Evolutionary conservation across 2,888 invertebrate species (phyloP), one percentile per base, ranked within the genome.

Genomic region (Cryptophagus acutangulus): DNA sequence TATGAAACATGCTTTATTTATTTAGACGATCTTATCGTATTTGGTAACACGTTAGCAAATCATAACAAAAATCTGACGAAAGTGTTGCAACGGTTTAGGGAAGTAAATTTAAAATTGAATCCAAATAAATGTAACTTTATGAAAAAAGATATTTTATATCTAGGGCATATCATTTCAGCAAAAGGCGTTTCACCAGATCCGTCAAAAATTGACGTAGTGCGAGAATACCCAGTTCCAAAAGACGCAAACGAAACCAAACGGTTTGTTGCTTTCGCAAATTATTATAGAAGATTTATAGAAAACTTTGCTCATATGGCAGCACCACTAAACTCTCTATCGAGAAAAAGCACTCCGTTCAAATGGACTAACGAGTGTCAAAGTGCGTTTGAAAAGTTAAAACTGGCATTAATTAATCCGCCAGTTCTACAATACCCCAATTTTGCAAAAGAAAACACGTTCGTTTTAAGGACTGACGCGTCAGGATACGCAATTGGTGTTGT

Each of bases 91-190:
- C 3, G 34, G 5, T 34, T 34, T n/a, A 34, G 34, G 18, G 18
- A 45, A 25, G 46, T 43, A 25, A 49, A 54, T 39, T 35, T 55
- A 33, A 55, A 49, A 39, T 41, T 55, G 40, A 49, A 54, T 40
- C 50, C 51, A 4, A 29, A 13, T 17, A 52, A 52, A 42, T 51
- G 51, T 39, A 41, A 49, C 17, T 53, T 52, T 40, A 33, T 49
- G 24, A 40, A 42, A 34, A 46, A 51, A 43, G 42, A 49, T 37
- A 39, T 52, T 24, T n/a, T n/a, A n/a, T 43, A 45, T 33, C 33
- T 49, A n/a, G 47, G 51, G 9, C 46, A 46, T 40, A 26, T 45
- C 25, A 41, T 45, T 33, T 44, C 46, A 17, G 30, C 36, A 25
- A 33, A 45, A 35, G 43, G 48, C 17, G 38, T 48, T 10, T 38